Evolutionary conservation across 2,888 invertebrate species (phyloP).

Genomic region (Orgyia antiqua): DNA sequence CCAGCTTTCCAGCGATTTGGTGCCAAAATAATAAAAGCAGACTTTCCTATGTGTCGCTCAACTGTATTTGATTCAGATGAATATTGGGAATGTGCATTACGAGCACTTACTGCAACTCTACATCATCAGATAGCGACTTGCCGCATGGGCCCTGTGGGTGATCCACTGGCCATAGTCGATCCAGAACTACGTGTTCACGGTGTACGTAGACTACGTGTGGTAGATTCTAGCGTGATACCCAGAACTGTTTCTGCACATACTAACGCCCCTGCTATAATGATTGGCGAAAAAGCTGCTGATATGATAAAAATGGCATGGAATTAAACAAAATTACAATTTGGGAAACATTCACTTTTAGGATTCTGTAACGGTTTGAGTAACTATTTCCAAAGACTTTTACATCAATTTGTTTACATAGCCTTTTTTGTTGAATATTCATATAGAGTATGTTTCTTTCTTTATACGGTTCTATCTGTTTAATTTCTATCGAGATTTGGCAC

Average conservation of each 20-base stretch:
- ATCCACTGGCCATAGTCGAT: slow-evolving; percentile 81
- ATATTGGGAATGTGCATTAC: slow-evolving; percentile 82
- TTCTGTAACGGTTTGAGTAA: no score
- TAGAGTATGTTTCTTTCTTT: no score
- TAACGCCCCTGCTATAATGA: slow-evolving; percentile 76
- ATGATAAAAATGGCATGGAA: slow-evolving; percentile 69
- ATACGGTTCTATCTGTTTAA: no score
- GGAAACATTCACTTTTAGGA: no score
- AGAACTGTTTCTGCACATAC: slow-evolving; percentile 75
- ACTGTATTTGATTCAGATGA: slow-evolving; percentile 71
- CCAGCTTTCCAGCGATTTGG: slow-evolving; percentile 72
- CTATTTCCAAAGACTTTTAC: no score
- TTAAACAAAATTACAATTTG: no score
- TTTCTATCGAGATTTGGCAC: no score
- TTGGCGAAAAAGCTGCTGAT: slow-evolving; percentile 77
- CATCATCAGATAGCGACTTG: slow-evolving; percentile 82
- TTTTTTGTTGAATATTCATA: no score
- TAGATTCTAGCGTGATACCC: slow-evolving; percentile 75
- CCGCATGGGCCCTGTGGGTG: slow-evolving; percentile 81
- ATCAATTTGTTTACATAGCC: no score
- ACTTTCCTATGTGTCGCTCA: slow-evolving; percentile 79
- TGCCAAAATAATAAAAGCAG: slow-evolving; percentile 68
- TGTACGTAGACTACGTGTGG: slow-evolving; percentile 64
- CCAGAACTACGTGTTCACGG: slow-evolving; percentile 73
- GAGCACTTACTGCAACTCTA: slow-evolving; percentile 79